Evolutionary conservation across 2,888 invertebrate species (phyloP), one percentile per base, ranked within the genome.

Genomic region (Chorisops tibialis): DNA sequence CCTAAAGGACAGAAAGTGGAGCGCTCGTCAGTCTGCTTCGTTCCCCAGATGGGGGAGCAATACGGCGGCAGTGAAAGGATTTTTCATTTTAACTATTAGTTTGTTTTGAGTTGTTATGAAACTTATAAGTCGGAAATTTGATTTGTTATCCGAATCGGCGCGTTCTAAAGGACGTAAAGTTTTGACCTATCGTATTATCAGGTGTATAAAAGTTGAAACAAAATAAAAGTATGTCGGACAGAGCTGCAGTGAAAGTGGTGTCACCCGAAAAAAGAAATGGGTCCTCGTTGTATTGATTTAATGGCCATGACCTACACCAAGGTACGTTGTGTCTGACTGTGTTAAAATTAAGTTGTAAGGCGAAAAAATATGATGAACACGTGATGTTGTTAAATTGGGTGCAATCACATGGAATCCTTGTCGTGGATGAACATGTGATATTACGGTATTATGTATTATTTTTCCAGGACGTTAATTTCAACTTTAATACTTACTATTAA

Each of bases 41-140:
- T 50, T 59, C 59, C 59, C 59, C 59, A 49, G 19, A 43, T 50
- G 59, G 59, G 59, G 59, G 50, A 50, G 59, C 59, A 59, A 43
- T 35, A 30, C 45, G 30, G 30, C 56, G 16, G 16, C n/a, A 16
- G n/a, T 30, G 30, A 30, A 30, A 30, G n/a, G n/a, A n/a, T n/a
- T 30, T 30, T 7, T 18, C 11, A 56, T 16, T 45, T 41, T 7
- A 9, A 12, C 18, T 14, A 16, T 24, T 21, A 39, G 22, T 11
- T 39, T 41, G 21, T 14, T 19, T 16, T 51, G 37, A 16, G 3
- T 51, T 51, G 30, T 30, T 30, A 30, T 30, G 7, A 30, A 30
- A n/a, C n/a, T 30, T 30, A 30, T 2, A 30, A 30, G 30, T 30
- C 30, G 30, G 9, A 30, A 30, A 7, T 30, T 9, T 30, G 30